These are phyloP conservation scores for Tricholaema leucomelas DNA, from an alignment of 2,113 vertebrate species.

Conservation along the genomic window DNA sequence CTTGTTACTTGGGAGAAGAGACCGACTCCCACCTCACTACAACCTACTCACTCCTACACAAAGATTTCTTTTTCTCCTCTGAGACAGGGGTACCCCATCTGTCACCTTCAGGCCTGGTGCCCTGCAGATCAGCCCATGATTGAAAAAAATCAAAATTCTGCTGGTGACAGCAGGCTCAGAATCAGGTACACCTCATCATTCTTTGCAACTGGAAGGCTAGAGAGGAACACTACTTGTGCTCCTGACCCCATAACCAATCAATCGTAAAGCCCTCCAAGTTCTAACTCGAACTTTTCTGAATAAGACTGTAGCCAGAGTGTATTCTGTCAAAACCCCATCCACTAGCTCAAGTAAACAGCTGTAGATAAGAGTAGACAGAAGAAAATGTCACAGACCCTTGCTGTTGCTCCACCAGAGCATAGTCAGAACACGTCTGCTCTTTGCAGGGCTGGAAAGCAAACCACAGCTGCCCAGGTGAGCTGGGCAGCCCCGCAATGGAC, in stretches of 20 bases:
- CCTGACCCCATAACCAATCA: not conserved
- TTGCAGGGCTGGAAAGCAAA: not conserved
- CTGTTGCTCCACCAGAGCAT: not conserved
- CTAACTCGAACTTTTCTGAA: not conserved
- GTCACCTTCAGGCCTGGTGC: too few species aligned
- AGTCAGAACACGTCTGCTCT: not conserved
- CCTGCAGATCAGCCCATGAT: too few species aligned
- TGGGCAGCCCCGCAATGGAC: not conserved
- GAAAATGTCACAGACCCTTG: not conserved
- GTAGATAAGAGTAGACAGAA: not conserved
- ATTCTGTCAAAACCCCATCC: not conserved
- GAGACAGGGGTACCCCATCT: too few species aligned
- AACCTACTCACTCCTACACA: not conserved
- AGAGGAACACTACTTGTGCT: too few species aligned
- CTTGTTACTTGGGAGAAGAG: not conserved
- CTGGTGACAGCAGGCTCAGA: too few species aligned
- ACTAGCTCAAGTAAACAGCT: not conserved
- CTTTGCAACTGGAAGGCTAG: too few species aligned
- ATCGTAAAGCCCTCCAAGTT: not conserved
- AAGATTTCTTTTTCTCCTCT: not conserved
- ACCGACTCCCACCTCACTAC: not conserved
- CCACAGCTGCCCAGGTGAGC: not conserved
- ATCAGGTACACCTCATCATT: too few species aligned
- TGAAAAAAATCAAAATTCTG: too few species aligned
- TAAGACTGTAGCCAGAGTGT: not conserved